Base-by-base conservation (phyloP, 1,140 invertebrate species). In the Lineus longissimus region DNA sequence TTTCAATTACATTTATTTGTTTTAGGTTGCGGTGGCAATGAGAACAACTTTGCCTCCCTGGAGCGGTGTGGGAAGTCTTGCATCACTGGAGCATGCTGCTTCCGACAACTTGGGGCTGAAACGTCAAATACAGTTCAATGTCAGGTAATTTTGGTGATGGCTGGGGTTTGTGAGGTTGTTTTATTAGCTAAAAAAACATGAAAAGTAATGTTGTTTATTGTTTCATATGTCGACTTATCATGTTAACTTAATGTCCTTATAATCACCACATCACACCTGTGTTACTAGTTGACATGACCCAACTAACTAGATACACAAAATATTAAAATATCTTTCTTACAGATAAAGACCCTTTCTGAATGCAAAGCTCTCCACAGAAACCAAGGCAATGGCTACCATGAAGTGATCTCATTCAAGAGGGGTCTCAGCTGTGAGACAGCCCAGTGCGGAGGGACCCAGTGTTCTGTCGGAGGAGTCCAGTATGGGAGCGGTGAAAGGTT, bases 41-140 rank as follows among this genome's bases (percentile, higher is more conserved):
- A 77, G 9, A 83, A 83, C 74, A 84, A 84, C 67, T 84, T 80
- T 64, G 64, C 75, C 54, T 73, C 71, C 17, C 51, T 75, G 29
- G 67, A 70, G 36, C 70, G 75, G 23, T 80, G 78, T 69, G 63
- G 70, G 36, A 66, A 64, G 19, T 61, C 72, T 15, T 70, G 75
- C 22, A 65, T 76, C 61, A 67, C 55, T 9, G 78, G 78, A 9
- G 76, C 78, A 2, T 80, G 78, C 59, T 78, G 76, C 64, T 73
- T 70, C 57, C 51, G 75, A 67, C 68, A n/a, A 67, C 63, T 15
- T 43, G 70, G 13, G 57, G 63, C 17, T 67, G 69, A 31, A 59
- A 74, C 0, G 60, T 71, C 7, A 63, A 55, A n/a, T 68, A 66
- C 40, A 63, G 56, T 11, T 19, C 51, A 51, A 51, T 51, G n/a